Evolutionary conservation across 2,888 invertebrate species (phyloP).

Genomic region (Suillia variegata): DNA sequence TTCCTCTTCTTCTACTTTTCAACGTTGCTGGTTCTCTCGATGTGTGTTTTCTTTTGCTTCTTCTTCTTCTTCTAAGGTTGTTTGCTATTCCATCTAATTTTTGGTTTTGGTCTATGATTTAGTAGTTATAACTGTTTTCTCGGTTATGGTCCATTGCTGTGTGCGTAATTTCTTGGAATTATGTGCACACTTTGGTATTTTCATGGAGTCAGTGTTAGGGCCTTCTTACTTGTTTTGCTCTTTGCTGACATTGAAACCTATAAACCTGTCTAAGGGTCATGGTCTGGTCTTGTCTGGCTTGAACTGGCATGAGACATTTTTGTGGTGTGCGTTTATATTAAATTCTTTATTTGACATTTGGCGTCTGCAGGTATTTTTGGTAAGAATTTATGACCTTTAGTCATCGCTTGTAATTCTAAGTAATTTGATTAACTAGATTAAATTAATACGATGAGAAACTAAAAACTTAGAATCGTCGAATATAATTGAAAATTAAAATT

Average conservation of each 20-base stretch:
- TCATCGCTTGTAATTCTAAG: slow-evolving; percentile 38
- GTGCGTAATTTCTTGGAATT: slow-evolving; percentile 53
- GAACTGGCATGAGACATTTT: slow-evolving; percentile 35
- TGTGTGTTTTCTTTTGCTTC: slow-evolving; percentile 18
- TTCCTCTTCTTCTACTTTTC: slow-evolving; percentile 34
- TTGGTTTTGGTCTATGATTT: slow-evolving; percentile 48
- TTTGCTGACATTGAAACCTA: slow-evolving; percentile 27
- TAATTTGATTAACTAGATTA: too few species aligned
- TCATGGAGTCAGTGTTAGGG: not conserved
- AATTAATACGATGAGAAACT: too few species aligned
- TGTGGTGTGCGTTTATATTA: slow-evolving; percentile 22
- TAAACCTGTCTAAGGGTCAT: slow-evolving; percentile 50
- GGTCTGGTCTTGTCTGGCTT: too few species aligned
- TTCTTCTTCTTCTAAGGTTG: slow-evolving; percentile 9
- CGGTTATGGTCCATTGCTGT: slow-evolving; percentile 36
- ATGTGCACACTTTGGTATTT: slow-evolving; percentile 56
- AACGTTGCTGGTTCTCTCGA: slow-evolving; percentile 5
- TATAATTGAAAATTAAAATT: too few species aligned
- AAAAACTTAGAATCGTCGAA: too few species aligned
- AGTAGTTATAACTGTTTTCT: slow-evolving; percentile 55
- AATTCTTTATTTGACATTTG: slow-evolving; percentile 50
- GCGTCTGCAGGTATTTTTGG: slow-evolving; percentile 51
- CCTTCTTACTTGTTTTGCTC: slow-evolving; percentile 11
- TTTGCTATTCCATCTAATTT: too few species aligned
- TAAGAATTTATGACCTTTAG: slow-evolving; percentile 50